Evolutionary conservation across 2,888 invertebrate species (phyloP), one percentile per base, ranked within the genome.

Genomic region (Volucella inanis): DNA sequence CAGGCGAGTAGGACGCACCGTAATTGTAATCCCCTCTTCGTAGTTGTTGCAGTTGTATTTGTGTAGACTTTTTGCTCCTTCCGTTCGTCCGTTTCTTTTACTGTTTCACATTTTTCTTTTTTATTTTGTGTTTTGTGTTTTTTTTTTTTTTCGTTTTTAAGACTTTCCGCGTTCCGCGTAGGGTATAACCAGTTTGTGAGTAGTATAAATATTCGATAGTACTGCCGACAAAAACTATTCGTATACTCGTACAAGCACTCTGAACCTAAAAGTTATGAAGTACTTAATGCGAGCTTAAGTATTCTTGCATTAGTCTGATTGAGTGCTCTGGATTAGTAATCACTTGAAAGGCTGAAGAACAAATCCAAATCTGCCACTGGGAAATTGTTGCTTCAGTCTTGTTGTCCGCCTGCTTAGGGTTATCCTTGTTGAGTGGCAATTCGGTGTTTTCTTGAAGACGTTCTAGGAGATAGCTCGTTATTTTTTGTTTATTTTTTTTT

Each of bases 1-100:
- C 61, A 70, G 52, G 43, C 55, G 68, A 45, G 62, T 68, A 74
- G 77, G 81, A 81, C 70, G 64, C 75, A 59, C 67, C 54, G 71
- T 71, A 61, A 61, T 50, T 67, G 67, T 68, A 68, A 72, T 78
- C 74, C 72, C 50, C 68, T 22, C 39, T 57, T 61, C 55, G 49
- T 22, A 18, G 57, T 55, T 55, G 49, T 54, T 77, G 74, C 74
- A 68, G 15, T 38, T 47, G 64, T 83, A 79, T 79, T 76, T 76
- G 75, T 81, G 78, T 49, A 72, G 72, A 79, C 55, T 50, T 67
- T 15, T 6, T n/a, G 12, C 45, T 0, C 8, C 43, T 61, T 59
- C 2, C 31, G 31, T 31, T 31, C 31, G 31, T 31, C 31, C 6
- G 31, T 31, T 31, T 31, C 31, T 6, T 4, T 31, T 31, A 31